A percentile compares a stretch with the other conserved stretches of the same genome.
Evolutionary conservation across 2,888 invertebrate species (phyloP).

Genomic region (Mongoloraphidia duomilia): DNA sequence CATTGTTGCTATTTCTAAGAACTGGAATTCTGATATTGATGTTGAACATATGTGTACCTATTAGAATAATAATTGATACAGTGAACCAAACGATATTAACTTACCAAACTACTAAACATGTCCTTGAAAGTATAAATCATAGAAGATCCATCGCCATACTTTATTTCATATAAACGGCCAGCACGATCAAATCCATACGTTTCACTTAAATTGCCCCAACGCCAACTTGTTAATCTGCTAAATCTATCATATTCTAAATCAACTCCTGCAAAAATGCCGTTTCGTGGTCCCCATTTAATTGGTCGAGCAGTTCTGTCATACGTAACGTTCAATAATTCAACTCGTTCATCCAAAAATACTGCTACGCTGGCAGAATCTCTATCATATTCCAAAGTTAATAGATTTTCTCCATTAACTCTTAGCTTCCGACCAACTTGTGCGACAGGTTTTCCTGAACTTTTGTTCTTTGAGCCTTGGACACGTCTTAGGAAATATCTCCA

Average conservation of each 20-base stretch:
- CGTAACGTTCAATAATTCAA: slow-evolving; percentile 72
- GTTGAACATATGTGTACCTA: too few relatives aligned
- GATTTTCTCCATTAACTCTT: slow-evolving; percentile 81
- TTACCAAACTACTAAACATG: slow-evolving; percentile 66
- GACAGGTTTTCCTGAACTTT: slow-evolving; percentile 42
- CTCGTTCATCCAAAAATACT: slow-evolving; percentile 75
- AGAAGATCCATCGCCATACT: slow-evolving; percentile 80
- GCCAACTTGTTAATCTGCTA: slow-evolving; percentile 78
- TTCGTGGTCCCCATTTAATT: slow-evolving; percentile 70
- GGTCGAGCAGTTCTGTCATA: slow-evolving; percentile 76
- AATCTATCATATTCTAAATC: slow-evolving; percentile 86
- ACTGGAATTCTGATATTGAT: too few relatives aligned
- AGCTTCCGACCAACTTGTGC: slow-evolving; percentile 75
- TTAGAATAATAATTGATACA: too few relatives aligned
- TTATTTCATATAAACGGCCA: slow-evolving; percentile 78
- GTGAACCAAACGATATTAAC: slow-evolving; percentile 14
- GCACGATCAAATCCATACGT: slow-evolving; percentile 82
- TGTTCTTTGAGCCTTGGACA: slow-evolving; percentile 43
- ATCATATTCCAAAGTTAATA: slow-evolving; percentile 83
- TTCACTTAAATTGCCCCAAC: slow-evolving; percentile 84
- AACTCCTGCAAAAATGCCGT: slow-evolving; percentile 76
- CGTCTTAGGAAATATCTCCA: slow-evolving; percentile 87
- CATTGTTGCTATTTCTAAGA: too few relatives aligned
- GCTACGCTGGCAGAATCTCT: slow-evolving; percentile 72
- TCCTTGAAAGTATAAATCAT: slow-evolving; percentile 87